These are phyloP conservation scores for Drosophila leonis DNA, from an alignment of 2,888 invertebrate species.

Conservation along the genomic window DNA sequence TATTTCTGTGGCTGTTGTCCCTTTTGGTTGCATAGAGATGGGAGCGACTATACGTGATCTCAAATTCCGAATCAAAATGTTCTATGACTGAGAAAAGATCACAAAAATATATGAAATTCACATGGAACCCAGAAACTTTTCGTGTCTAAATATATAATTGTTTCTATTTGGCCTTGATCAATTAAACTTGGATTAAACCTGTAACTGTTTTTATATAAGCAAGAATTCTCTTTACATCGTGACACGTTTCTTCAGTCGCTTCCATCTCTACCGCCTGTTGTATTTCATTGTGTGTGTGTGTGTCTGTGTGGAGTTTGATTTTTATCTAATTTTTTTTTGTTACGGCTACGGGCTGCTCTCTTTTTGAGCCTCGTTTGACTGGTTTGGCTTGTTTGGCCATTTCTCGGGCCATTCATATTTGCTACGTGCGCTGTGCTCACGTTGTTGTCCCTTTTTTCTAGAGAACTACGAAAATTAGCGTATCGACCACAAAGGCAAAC, in stretches of 20 bases:
- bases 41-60: background rate
- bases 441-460: conserved; percentile 59
- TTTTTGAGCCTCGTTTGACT: conserved; percentile 55
- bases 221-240: conserved; percentile 8
- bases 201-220: background rate
- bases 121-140: background rate
- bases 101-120: background rate
- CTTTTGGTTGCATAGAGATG: conserved; percentile 38
- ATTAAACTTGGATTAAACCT: background rate
- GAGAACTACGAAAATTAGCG: conserved; percentile 75
- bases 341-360: conserved; percentile 40
- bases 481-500: conserved; percentile 77
- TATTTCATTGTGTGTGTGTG: conserved; percentile 23
- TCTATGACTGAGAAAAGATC: background rate
- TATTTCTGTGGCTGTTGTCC: conserved; percentile 18
- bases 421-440: conserved; percentile 59
- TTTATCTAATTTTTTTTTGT: conserved; percentile 70
- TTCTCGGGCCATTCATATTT: conserved; percentile 67
- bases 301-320: conserved; percentile 57
- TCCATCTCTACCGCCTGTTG: conserved; percentile 30
- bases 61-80: background rate
- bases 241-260: conserved; percentile 16
- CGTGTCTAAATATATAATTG: background rate
- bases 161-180: background rate
- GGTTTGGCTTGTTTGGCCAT: conserved; percentile 55